Percentiles rank a stretch among this genome's conserved stretches.
These are phyloP conservation scores for Leucophenga maculata DNA, from an alignment of 2,888 invertebrate genomes.

Conservation along the genomic window DNA sequence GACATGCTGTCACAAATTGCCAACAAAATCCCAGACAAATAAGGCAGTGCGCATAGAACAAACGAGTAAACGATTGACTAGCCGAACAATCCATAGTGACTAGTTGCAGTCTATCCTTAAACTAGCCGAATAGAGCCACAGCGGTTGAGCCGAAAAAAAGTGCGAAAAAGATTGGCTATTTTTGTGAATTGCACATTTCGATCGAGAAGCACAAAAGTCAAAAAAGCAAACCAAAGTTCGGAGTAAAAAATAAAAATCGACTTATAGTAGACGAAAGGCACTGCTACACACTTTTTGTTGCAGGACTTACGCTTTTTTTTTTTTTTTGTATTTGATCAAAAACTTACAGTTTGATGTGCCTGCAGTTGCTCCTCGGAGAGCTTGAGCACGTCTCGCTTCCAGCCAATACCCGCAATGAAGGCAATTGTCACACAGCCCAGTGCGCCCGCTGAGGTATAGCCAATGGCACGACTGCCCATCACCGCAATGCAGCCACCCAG, in stretches of 20 bases:
- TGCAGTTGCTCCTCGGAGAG: constrained; percentile 57
- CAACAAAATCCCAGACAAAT: constrained; percentile 36
- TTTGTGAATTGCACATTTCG: constrained; percentile 15
- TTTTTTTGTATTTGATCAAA: not conserved
- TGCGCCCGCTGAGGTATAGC: constrained; percentile 78
- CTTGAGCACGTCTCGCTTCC: constrained; percentile 71
- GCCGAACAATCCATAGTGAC: not conserved
- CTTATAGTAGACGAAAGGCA: not conserved
- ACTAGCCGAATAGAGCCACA: not conserved
- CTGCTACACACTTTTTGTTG: not conserved
- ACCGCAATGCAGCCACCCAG: constrained; percentile 78
- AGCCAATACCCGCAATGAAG: constrained; percentile 75
- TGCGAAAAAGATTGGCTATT: not conserved
- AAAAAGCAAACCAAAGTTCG: not conserved
- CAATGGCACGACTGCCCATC: constrained; percentile 76
- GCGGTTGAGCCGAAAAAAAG: not conserved
- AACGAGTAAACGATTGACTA: not conserved
- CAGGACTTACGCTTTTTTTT: not conserved
- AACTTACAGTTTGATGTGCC: constrained; percentile 65
- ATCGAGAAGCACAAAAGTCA: constrained; percentile 7
- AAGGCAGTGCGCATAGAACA: not conserved
- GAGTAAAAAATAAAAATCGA: not conserved
- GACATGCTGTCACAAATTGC: constrained; percentile 47
- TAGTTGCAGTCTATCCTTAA: no score
- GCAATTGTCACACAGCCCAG: constrained; percentile 75